phyloP scores from a whole-genome alignment of 2,888 invertebrate species.

The Cremastobaeus sp. region DNA sequence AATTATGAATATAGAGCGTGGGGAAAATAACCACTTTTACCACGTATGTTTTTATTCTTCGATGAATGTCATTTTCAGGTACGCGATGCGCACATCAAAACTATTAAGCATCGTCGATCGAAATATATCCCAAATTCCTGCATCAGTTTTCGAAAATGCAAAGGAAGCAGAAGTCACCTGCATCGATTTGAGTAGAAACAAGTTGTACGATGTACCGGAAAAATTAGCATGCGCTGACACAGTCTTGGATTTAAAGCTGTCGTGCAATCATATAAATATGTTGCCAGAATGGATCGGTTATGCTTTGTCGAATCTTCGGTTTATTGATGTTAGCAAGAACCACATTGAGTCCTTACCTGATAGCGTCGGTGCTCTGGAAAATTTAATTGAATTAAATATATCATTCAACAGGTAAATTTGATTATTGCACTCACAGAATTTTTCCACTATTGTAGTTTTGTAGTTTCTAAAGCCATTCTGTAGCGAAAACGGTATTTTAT shows the following conservation, averaged over 20 bases:
- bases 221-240: constrained; percentile 79
- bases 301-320: constrained; percentile 82
- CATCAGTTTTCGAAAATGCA: constrained; percentile 85
- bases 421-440: too few relatives aligned
- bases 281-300: constrained; percentile 83
- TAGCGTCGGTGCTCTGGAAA: constrained; percentile 82
- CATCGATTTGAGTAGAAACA: constrained; percentile 91
- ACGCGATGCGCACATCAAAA: constrained; percentile 81
- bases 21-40: too few relatives aligned
- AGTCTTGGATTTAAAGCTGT: constrained; percentile 84
- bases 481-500: too few relatives aligned
- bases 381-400: constrained; percentile 88
- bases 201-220: constrained; percentile 84
- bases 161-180: constrained; percentile 85
- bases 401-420: constrained; percentile 86
- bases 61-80: too few relatives aligned
- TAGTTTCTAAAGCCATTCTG: too few relatives aligned
- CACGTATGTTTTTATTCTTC: too few relatives aligned
- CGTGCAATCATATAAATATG: constrained; percentile 83
- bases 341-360: constrained; percentile 82
- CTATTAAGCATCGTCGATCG: constrained; percentile 83
- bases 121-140: constrained; percentile 83
- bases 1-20: too few relatives aligned
- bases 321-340: constrained; percentile 88
- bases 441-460: too few relatives aligned